Base-by-base conservation (phyloP, 2,888 invertebrate species). In the Idaea aversata region DNA sequence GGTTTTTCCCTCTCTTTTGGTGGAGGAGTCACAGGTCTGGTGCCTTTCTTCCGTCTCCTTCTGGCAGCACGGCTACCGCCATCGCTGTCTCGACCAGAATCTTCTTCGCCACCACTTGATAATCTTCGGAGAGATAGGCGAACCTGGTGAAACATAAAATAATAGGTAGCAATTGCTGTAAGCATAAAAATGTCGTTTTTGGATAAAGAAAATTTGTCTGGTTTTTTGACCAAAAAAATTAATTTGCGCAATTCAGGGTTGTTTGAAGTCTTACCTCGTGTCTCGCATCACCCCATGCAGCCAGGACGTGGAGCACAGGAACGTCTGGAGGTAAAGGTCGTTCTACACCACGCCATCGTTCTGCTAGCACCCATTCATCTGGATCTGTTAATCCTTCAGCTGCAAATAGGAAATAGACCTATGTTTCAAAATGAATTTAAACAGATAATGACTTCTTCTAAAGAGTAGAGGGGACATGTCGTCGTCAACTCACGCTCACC, bases 281-380 rank as follows among this genome's bases (percentile, higher is more conserved):
- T 65, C 92, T 82, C 0, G 93, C 93, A 61, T 93, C 92, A 25
- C 96, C 97, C 97, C 97, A 97, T 35, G 97, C 96, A 69, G 95
- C 95, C 93, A 97, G 94, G 63, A 97, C 95, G 79, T 96, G 96
- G 66, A 97, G 89, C 70, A 97, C 96, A 66, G 95, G 94, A 62
- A 96, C 95, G 76, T 95, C 94, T 38, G 95, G 95, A 66, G 95
- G 95, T 72, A 96, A 88, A 63, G 94, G 95, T 76, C 95, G 94
- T 88, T 96, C 97, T 67, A 97, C 95, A 76, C 96, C 95, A 81
- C 97, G 93, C 96, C 96, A 95, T 80, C 96, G 87, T 86, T 97
- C 97, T 58, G 96, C 95, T 78, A 97, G 94, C 82, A 95, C 95
- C 94, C 96, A 97, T 78, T 94, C 93, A 34, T 91, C 88, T 63